Evolutionary conservation across 2,888 invertebrate genomes (phyloP).

Genomic region (Drosophila falleni): DNA sequence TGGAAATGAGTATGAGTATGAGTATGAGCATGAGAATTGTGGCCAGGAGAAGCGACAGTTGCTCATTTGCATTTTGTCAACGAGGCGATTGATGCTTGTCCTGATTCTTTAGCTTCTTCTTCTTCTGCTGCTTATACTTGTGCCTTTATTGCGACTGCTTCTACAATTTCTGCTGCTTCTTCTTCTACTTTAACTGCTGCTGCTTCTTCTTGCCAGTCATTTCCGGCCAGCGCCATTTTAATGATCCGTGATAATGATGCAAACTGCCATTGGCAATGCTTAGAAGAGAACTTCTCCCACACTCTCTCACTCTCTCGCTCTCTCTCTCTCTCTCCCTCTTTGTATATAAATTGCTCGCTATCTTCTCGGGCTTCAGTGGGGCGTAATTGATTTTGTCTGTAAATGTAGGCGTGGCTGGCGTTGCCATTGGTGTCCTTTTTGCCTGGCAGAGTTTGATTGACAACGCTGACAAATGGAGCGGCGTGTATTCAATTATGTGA

Average conservation of each 20-base stretch:
- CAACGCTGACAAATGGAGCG: slow-evolving; percentile 75
- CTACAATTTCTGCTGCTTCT: not conserved
- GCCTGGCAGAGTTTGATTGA: slow-evolving; percentile 65
- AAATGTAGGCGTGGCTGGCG: slow-evolving; percentile 33
- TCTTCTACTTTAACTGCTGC: slow-evolving; percentile 16
- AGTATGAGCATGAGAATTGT: not conserved
- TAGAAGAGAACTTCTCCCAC: slow-evolving; percentile 13
- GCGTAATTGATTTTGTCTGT: slow-evolving; percentile 70
- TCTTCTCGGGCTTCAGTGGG: slow-evolving; percentile 15
- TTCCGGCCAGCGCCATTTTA: slow-evolving; percentile 66
- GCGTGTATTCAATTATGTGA: slow-evolving; percentile 64
- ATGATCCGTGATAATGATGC: slow-evolving; percentile 83
- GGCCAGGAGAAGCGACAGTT: slow-evolving; percentile 17
- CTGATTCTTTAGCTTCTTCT: slow-evolving; percentile 11
- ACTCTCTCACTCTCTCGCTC: not conserved
- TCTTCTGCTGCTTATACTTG: slow-evolving; percentile 5
- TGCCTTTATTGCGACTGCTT: too few relatives aligned
- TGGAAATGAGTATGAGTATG: not conserved
- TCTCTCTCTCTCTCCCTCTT: not conserved
- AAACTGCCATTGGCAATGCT: slow-evolving; percentile 59
- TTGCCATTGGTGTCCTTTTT: slow-evolving; percentile 20
- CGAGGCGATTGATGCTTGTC: slow-evolving; percentile 42
- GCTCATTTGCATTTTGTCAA: slow-evolving; percentile 76
- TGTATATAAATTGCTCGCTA: not conserved
- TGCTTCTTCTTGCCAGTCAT: slow-evolving; percentile 35